These are phyloP conservation scores for Proales similis DNA, from an alignment of 1,140 invertebrate genomes.

Conservation along the genomic window DNA sequence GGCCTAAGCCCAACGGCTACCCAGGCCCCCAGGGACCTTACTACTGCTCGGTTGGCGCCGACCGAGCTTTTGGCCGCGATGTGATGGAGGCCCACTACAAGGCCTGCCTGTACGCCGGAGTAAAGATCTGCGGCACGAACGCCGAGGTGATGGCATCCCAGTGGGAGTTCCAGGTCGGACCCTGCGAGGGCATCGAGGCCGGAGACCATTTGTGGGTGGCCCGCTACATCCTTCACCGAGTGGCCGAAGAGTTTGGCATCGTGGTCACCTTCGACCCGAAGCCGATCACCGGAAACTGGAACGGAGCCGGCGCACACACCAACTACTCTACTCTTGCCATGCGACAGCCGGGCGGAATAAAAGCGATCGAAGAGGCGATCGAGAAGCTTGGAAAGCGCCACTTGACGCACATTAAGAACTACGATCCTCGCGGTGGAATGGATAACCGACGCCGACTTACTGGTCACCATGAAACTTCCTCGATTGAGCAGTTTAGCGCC, in stretches of 20 bases:
- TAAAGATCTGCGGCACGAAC: constrained; percentile 79
- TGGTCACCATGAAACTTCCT: constrained; percentile 54
- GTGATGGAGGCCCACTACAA: constrained; percentile 76
- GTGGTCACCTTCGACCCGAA: constrained; percentile 80
- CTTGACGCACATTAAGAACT: constrained; percentile 74
- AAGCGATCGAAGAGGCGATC: constrained; percentile 56
- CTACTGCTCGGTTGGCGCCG: constrained; percentile 88
- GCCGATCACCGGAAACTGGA: constrained; percentile 73
- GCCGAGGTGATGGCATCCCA: constrained; percentile 86
- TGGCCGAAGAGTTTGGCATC: constrained; percentile 84
- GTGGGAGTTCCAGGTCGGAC: constrained; percentile 59
- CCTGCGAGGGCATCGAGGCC: constrained; percentile 69
- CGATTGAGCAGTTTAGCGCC: constrained; percentile 47
- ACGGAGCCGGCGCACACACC: constrained; percentile 76
- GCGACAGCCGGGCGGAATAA: constrained; percentile 71
- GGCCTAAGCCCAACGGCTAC: constrained; percentile 82
- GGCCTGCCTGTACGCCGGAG: constrained; percentile 70
- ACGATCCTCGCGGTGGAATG: constrained; percentile 65
- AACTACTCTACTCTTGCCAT: constrained; percentile 83
- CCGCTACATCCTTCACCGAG: constrained; percentile 66
- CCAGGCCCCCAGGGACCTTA: constrained; percentile 78
- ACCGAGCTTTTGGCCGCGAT: constrained; percentile 72
- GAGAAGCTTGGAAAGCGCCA: constrained; percentile 74
- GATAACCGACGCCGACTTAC: constrained; percentile 55
- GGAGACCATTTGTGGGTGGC: constrained; percentile 86